Base-by-base conservation (phyloP, 2,888 invertebrate species). In the Volucella zonaria region DNA sequence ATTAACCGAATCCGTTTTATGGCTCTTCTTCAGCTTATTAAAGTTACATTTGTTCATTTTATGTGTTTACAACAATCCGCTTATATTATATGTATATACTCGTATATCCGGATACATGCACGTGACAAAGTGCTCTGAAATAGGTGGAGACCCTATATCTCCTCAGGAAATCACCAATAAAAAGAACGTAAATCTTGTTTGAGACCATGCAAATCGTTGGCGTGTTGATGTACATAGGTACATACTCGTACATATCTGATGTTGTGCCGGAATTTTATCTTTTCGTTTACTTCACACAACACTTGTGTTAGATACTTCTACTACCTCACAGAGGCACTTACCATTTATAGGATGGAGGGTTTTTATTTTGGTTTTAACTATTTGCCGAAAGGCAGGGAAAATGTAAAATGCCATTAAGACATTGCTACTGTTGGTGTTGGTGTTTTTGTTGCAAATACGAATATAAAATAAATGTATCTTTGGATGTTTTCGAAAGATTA, bases 111-210 rank as follows among this genome's bases (percentile, higher is more conserved):
- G 51, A 59, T 51, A 51, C 42, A 70, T 70, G 56, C 42, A 62
- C 64, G 77, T 56, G 70, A 62, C 64, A 71, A 78, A 64, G 64
- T 56, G 45, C 18, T 56, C 49, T 42, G 8, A 15, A 49, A 58
- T 23, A 49, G 58, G 18, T 58, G 43, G 58, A 31, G 18, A 58
- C 42, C n/a, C 54, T 62, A 54, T 58, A 74, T 74, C 64, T 49
- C 38, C 31, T 40, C 18, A 49, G 77, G 64, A 71, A 78, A 70
- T 78, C 62, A 45, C 64, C 64, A 78, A 78, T 78, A 78, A 78
- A 78, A 70, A 70, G 15, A 15, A 11, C 51, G 64, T 78, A 64
- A 78, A 78, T 71, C 62, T 70, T 70, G 56, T 62, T 49, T 40
- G 31, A 51, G 15, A 12, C 40, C 49, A 64, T 64, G 64, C 64